Evolutionary conservation across 1,140 invertebrate species (phyloP).

Genomic region (Potamilus streckersoni): DNA sequence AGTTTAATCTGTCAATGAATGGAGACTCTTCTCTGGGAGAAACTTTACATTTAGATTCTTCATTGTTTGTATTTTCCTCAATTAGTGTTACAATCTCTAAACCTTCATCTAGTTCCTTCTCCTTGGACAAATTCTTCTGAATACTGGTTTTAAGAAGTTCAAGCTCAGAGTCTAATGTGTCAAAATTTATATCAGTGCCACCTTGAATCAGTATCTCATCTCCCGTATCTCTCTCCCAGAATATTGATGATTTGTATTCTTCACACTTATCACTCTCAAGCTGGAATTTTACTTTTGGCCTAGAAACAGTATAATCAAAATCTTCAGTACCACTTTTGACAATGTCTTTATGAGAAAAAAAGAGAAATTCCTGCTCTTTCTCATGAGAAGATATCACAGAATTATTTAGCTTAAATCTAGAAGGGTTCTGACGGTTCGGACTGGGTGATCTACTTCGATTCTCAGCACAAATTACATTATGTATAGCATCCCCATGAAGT

Average conservation of each 20-base stretch:
- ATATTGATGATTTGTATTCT: constrained; percentile 26
- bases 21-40: too few relatives aligned
- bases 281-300: constrained; percentile 27
- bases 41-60: constrained; percentile 4
- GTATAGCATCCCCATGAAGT: constrained; percentile 12
- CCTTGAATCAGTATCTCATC: background rate
- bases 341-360: constrained; percentile 3
- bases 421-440: background rate
- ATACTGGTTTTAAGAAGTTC: constrained; percentile 11
- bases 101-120: background rate
- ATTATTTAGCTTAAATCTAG: too few relatives aligned
- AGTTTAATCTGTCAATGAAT: too few relatives aligned
- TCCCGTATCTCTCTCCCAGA: constrained; percentile 15
- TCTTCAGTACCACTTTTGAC: background rate
- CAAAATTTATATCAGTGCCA: constrained; percentile 18
- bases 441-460: constrained; percentile 17
- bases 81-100: background rate
- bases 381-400: too few relatives aligned
- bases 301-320: background rate
- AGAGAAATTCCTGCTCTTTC: constrained; percentile 10
- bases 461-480: constrained; percentile 9
- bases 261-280: constrained; percentile 15
- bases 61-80: background rate
- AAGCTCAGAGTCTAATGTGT: constrained; percentile 24
- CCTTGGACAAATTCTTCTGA: constrained; percentile 6